Percentiles rank a stretch among this genome's conserved stretches.
phyloP scores from a whole-genome alignment of 2,888 invertebrate genomes.

The Drosophila diplacantha region DNA sequence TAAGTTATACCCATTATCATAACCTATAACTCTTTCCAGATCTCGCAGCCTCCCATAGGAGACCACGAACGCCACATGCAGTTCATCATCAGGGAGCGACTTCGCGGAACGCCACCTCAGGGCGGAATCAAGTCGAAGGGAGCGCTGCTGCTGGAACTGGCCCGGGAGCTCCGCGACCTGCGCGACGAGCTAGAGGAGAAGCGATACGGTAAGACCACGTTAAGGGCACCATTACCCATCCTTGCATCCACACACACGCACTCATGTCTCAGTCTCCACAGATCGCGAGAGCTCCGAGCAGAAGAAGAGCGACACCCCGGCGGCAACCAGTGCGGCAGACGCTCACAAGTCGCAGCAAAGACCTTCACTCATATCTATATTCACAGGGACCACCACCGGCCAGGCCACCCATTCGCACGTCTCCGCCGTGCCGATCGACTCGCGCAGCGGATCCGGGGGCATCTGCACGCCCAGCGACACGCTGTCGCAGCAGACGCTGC shows the following conservation, averaged over 20 bases:
- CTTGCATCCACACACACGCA: conserved; percentile 14
- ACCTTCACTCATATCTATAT: conserved; percentile 84
- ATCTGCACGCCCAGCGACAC: conserved; percentile 78
- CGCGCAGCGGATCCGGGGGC: conserved; percentile 77
- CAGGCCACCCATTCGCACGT: conserved; percentile 76
- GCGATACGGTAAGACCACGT: conserved; percentile 74
- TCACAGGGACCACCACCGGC: conserved; percentile 81
- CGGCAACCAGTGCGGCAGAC: conserved; percentile 78
- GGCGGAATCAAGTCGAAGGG: conserved; percentile 86
- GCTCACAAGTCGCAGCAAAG: conserved; percentile 81
- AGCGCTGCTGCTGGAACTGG: conserved; percentile 89
- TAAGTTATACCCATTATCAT: neutral
- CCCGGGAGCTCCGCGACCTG: conserved; percentile 89
- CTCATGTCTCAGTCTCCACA: conserved; percentile 54
- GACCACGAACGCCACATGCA: conserved; percentile 92
- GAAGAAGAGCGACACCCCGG: conserved; percentile 77
- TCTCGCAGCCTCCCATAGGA: conserved; percentile 88
- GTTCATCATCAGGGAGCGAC: conserved; percentile 89
- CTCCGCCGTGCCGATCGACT: conserved; percentile 76
- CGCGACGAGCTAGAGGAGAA: conserved; percentile 91
- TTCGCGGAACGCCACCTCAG: conserved; percentile 88
- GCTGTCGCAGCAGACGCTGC: conserved; percentile 78
- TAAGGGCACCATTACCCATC: neutral
- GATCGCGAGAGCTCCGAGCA: conserved; percentile 77
- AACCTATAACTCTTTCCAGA: conserved; percentile 75